Evolutionary conservation across 2,113 vertebrate genomes (phyloP).

Genomic region (Gymnogyps californianus): DNA sequence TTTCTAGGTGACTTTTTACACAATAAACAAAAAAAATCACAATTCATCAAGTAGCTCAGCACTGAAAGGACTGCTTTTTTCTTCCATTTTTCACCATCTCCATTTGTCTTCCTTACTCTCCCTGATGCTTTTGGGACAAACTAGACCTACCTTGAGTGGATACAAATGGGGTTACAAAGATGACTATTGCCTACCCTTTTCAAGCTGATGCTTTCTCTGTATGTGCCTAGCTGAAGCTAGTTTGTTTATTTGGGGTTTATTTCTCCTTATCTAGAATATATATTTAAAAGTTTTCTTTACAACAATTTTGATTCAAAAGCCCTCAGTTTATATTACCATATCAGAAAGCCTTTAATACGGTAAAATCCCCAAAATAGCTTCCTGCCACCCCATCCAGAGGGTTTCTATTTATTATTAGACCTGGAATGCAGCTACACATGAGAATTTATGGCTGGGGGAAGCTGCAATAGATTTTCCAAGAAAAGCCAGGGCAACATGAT

Average conservation of each 20-base stretch:
- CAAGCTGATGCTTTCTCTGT: background rate
- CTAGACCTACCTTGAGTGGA: background rate
- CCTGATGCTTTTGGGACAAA: background rate
- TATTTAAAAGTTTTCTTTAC: background rate
- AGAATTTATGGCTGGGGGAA: constrained; percentile 15
- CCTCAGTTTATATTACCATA: background rate
- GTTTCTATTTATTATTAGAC: background rate
- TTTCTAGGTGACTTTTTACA: background rate
- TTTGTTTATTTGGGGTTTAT: background rate
- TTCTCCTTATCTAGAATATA: background rate
- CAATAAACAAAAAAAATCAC: background rate
- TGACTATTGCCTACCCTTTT: background rate
- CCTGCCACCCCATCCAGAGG: background rate
- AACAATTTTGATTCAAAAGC: background rate
- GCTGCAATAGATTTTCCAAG: constrained; percentile 11
- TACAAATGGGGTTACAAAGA: background rate
- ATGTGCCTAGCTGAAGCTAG: background rate
- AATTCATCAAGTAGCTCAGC: background rate
- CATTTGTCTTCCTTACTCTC: background rate
- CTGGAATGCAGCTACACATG: constrained; percentile 33
- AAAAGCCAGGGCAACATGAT: constrained; percentile 46
- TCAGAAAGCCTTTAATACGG: background rate
- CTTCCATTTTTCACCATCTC: background rate
- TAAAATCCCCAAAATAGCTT: background rate
- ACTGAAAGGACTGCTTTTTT: background rate